phyloP scores from a whole-genome alignment of 2,113 vertebrate genomes.

The Lagopus muta region DNA sequence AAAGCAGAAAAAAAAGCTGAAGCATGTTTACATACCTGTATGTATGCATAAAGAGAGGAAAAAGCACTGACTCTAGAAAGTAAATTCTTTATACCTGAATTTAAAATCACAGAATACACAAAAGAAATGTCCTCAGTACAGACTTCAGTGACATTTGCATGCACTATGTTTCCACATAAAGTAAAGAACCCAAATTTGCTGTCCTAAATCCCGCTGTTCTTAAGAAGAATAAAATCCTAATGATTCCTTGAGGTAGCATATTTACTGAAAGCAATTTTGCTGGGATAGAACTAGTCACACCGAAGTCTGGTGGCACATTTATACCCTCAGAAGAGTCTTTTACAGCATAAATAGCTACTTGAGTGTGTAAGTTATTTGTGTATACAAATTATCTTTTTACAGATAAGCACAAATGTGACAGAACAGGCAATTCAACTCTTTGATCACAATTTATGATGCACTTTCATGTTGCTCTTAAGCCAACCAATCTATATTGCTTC shows the following conservation, averaged over 20 bases:
- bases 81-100: not conserved
- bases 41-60: not conserved
- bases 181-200: not conserved
- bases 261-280: not conserved
- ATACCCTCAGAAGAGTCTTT: not conserved
- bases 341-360: not conserved
- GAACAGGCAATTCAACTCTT: not conserved
- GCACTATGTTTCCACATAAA: not conserved
- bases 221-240: not conserved
- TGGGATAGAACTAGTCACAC: not conserved
- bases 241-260: not conserved
- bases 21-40: not conserved
- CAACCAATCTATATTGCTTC: not conserved
- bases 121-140: not conserved
- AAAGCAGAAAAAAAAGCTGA: not conserved
- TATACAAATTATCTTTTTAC: not conserved
- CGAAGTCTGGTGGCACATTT: not conserved
- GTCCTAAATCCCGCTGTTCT: not conserved
- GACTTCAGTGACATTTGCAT: not conserved
- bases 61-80: not conserved
- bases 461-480: not conserved
- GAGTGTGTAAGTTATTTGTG: not conserved
- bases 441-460: not conserved
- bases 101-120: not conserved
- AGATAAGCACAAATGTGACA: not conserved